Base-by-base conservation (phyloP, 37 sponge, comb jelly and placozoan species). In the Tethya wilhelma region DNA sequence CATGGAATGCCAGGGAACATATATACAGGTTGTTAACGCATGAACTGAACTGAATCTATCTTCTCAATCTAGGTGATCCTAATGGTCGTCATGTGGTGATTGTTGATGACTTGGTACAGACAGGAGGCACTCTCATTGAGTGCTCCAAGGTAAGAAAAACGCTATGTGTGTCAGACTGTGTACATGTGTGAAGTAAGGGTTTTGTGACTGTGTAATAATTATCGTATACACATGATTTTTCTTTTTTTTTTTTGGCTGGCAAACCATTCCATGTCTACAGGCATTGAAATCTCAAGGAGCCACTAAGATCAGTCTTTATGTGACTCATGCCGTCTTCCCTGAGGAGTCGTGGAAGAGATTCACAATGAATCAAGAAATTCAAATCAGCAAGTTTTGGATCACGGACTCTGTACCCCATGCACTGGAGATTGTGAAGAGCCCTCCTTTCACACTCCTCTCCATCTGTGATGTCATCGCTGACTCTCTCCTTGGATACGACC, bases 271-370 rank as follows among this genome's bases (percentile, higher is more conserved):
- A n/a, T n/a, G n/a, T 26, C 36, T 65, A 38, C 79, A 93, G 94
- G 96, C 69, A 4, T 44, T 90, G 1, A 49, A 56, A 57, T 33
- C 44, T 14, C 28, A 30, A n/a, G 94, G 91, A 43, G 91, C 94
- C 7, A 22, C 36, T 28, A 77, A 72, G n/a, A 75, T 96, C 40
- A 96, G 97, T 79, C 56, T 90, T 44, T 96, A 77, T 73, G 93
- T 96, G 53, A 96, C 94, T n/a, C 97, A 96, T 74, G 86, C 86
- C 28, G 94, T 96, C 31, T 96, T 96, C 80, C 97, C 97, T 68
- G 33, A 79, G 14, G 81, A 84, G 44, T 87, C 93, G 0, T 96
- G 97, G 97, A 73, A 71, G 71, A 69, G 30, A 39, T 96, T 96
- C 80, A 79, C 73, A 20, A 8, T 19, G 38, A 31, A 25, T n/a